These are phyloP conservation scores for Tragopan temminckii DNA, from an alignment of 2,797 vertebrate genomes.

Conservation along the genomic window DNA sequence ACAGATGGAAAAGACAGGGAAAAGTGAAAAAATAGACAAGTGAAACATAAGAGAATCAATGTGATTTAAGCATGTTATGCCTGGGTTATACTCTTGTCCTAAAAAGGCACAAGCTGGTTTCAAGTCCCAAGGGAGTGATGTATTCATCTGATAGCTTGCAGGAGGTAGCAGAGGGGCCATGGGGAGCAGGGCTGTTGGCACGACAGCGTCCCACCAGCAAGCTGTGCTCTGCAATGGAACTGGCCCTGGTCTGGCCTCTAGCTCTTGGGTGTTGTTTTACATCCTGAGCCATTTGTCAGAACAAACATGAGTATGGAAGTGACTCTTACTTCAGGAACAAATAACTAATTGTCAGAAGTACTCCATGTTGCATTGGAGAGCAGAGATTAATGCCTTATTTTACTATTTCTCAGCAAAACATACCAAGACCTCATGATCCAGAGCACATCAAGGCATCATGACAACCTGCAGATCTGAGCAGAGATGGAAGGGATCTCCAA, in stretches of 20 bases:
- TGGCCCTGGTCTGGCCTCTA: fast-evolving
- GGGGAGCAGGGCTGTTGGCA: background rate
- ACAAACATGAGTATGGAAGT: background rate
- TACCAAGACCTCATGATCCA: background rate
- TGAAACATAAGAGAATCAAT: background rate
- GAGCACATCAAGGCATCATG: background rate
- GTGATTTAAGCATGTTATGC: background rate
- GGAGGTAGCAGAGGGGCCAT: background rate
- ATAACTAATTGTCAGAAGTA: background rate
- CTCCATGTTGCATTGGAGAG: background rate
- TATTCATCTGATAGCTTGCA: background rate
- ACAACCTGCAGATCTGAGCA: background rate
- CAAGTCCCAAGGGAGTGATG: background rate
- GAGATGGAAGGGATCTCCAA: background rate
- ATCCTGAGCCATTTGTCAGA: background rate
- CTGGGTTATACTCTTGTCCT: background rate
- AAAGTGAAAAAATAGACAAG: background rate
- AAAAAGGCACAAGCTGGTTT: background rate
- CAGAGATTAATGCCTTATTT: background rate
- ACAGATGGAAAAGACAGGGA: background rate
- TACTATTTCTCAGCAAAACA: background rate
- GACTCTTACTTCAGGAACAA: background rate
- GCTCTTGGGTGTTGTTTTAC: background rate
- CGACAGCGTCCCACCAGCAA: background rate
- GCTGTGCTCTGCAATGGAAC: background rate